Evolutionary conservation across 2,888 invertebrate genomes (phyloP).

Genomic region (Cyclophora punctaria): DNA sequence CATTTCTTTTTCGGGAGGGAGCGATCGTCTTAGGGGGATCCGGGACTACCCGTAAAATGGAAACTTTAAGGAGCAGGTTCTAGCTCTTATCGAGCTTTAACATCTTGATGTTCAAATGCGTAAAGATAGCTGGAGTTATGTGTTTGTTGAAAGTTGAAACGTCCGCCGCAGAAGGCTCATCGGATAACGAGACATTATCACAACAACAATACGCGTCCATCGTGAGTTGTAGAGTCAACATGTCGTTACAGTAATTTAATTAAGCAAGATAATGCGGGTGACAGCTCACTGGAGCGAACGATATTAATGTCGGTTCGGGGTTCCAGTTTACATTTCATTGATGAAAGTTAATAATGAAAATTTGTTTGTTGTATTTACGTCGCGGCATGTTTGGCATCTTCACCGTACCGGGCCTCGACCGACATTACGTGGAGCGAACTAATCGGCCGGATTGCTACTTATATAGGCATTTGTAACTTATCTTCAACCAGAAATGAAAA

Average conservation of each 20-base stretch:
- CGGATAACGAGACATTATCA: no score
- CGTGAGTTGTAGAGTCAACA: not conserved
- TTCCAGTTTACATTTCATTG: constrained; percentile 13
- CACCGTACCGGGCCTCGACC: not conserved
- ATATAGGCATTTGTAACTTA: no score
- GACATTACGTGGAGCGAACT: no score
- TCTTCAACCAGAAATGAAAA: no score
- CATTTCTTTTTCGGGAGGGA: constrained; percentile 32
- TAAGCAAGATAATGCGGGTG: no score
- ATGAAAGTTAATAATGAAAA: constrained; percentile 16
- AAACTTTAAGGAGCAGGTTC: constrained; percentile 2
- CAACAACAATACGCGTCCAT: no score
- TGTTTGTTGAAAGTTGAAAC: no score
- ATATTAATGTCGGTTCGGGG: not conserved
- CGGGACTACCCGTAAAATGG: no score
- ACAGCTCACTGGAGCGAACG: no score
- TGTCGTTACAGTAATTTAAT: constrained; percentile 2
- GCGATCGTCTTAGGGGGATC: constrained; percentile 15
- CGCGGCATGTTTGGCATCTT: not conserved
- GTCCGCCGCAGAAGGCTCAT: no score
- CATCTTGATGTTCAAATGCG: constrained; percentile 2
- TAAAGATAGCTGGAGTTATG: constrained; percentile 4
- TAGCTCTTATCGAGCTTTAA: constrained; percentile 4
- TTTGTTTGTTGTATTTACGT: constrained; percentile 1
- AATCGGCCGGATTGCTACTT: no score